Base-by-base conservation (phyloP, 2,113 vertebrate species). In the Penelope pileata region DNA sequence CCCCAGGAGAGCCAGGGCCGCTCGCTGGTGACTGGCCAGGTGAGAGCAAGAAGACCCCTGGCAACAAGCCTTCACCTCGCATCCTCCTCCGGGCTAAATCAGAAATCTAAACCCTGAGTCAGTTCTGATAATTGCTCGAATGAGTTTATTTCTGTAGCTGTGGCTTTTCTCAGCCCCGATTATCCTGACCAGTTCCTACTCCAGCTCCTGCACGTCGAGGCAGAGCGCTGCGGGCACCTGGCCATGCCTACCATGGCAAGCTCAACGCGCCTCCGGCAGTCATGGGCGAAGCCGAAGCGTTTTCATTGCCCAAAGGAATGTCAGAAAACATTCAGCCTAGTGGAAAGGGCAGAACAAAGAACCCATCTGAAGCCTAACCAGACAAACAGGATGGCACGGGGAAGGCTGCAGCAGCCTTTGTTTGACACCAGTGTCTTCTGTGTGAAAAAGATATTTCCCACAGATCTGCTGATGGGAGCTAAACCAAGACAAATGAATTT, bases 201-300 rank as follows among this genome's bases (percentile, higher is more conserved):
- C 23, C 75, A 56, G 8, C 70, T 66, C 27, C 8, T 83, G 38
- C 10, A 42, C n/a, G 12, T 53, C 45, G 45, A 70, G 9, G 19
- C 50, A 88, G 53, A 54, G 24, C 30, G 32, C 54, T 53, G 53
- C 26, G 82, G 54, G 8, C 3, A 2, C 32, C 70, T 69, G 1
- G 0, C 73, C 14, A 19, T 67, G 10, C 66, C 67, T 76, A 56
- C 70, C 56, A 75, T 60, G 30, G 16, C 36, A 82, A 47, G n/a
- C 8, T 83, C 42, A 73, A 36, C 9, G 11, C 17, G 16, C 19
- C 36, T 18, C 4, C 14, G 42, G 29, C 70, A 38, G 69, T 77
- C 77, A 59, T 21, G 80, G 2, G 27, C 54, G 42, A 16, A 59
- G 59, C 19, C 0, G 0, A 4, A 77, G 24, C 21, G 9, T 77